Evolutionary conservation across 1,140 invertebrate species (phyloP).

Genomic region (Oppia nitens): DNA sequence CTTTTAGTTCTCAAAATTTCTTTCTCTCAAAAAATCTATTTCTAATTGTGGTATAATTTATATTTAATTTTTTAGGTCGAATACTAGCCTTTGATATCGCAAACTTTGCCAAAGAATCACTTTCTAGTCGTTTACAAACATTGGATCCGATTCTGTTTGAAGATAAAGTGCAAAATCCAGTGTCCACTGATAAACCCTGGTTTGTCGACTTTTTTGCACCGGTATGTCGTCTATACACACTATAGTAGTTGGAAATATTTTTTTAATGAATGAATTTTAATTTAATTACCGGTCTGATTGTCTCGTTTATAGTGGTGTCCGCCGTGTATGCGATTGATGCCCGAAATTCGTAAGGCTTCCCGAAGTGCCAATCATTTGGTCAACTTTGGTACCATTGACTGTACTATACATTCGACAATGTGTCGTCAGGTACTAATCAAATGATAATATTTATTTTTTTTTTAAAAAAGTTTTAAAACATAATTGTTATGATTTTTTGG

Average conservation of each 20-base stretch:
- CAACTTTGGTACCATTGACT: slow-evolving; percentile 46
- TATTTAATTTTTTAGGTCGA: slow-evolving; percentile 30
- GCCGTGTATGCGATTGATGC: slow-evolving; percentile 53
- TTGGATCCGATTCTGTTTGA: slow-evolving; percentile 41
- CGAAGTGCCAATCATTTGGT: slow-evolving; percentile 29
- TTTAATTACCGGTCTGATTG: slow-evolving; percentile 4
- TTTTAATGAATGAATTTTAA: too few species aligned
- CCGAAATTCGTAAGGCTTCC: slow-evolving; percentile 51
- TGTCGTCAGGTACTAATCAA: slow-evolving; percentile 27
- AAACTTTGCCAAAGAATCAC: slow-evolving; percentile 46
- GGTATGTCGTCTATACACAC: slow-evolving; percentile 24
- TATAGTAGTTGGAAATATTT: too few species aligned
- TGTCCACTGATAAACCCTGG: slow-evolving; percentile 35
- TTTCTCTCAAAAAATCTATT: too few species aligned
- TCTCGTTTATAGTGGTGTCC: slow-evolving; percentile 44
- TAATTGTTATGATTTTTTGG: slow-evolving; percentile 24
- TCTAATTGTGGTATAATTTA: slow-evolving; percentile 3
- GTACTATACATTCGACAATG: slow-evolving; percentile 31
- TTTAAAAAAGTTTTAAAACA: too few species aligned
- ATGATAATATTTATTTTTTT: too few species aligned
- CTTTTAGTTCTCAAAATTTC: neutral
- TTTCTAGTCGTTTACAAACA: slow-evolving; percentile 41
- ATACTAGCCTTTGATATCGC: slow-evolving; percentile 43
- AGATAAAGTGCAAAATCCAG: slow-evolving; percentile 14
- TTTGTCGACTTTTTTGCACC: slow-evolving; percentile 65